phyloP scores from a whole-genome alignment of 2,888 invertebrate genomes.

The Papilio elwesi region DNA sequence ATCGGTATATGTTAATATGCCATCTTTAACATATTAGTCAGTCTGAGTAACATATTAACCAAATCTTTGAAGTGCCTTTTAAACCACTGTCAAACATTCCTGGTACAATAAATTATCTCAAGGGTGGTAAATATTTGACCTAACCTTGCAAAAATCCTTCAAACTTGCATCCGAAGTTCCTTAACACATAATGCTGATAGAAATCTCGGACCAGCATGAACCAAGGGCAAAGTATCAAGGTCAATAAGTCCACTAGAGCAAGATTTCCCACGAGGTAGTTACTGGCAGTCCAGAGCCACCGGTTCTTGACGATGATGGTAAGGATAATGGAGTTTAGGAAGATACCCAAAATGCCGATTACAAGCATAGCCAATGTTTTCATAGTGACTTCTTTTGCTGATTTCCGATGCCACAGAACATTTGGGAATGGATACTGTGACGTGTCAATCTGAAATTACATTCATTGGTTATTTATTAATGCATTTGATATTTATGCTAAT shows the following conservation, averaged over 20 bases:
- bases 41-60: too few relatives aligned
- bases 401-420: constrained; percentile 86
- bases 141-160: constrained; percentile 91
- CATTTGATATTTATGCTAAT: too few relatives aligned
- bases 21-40: neutral
- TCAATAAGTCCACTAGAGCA: constrained; percentile 88
- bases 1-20: neutral
- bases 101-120: too few relatives aligned
- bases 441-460: constrained; percentile 66
- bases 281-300: constrained; percentile 87
- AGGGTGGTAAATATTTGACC: too few relatives aligned
- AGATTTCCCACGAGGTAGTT: constrained; percentile 90
- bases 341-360: constrained; percentile 86
- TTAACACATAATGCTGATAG: constrained; percentile 91
- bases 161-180: constrained; percentile 88
- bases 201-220: constrained; percentile 90
- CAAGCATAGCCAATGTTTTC: constrained; percentile 84
- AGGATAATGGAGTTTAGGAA: constrained; percentile 87
- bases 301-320: constrained; percentile 85
- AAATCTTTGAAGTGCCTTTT: too few relatives aligned
- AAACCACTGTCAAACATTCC: too few relatives aligned
- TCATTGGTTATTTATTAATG: neutral
- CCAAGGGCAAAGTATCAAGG: constrained; percentile 88
- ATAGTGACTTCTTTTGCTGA: constrained; percentile 84
- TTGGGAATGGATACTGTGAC: constrained; percentile 82